Base-by-base conservation (phyloP, 2,797 vertebrate genomes). In the Anolis apletophallus region DNA sequence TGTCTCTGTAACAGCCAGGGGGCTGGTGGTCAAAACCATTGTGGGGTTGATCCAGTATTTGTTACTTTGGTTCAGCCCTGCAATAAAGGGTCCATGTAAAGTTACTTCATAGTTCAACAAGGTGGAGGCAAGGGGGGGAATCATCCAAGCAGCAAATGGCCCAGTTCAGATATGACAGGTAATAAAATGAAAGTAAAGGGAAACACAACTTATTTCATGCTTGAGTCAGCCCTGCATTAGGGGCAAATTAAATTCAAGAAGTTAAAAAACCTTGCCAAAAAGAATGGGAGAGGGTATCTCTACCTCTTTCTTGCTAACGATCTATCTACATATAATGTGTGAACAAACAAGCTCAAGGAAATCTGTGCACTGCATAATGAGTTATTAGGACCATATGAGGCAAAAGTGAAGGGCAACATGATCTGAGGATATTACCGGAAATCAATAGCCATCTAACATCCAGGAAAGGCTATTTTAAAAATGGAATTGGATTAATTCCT, bases 391-490 rank as follows among this genome's bases (percentile, higher is more conserved):
- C 46, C 40, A 19, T 32, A 26, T 54, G 23, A 61, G 52, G 50
- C 1, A 36, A 85, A n/a, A 80, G 13, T 8, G 1, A 50, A 82
- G 36, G 64, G 73, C 73, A 82, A 59, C 21, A 5, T 68, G 59
- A 87, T 68, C 79, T 55, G 59, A 59, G 21, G n/a, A 34, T 81
- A 57, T 81, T 57, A 76, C 29, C 75, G 61, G 72, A 76, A 76
- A 87, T 87, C 85, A 87, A 75, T 76, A 76, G 40, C 34, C 72
- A 40, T 55, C 59, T 86, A 61, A 76, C 55, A 76, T 16, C 23
- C 79, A 75, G 50, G 26, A 57, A 76, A 55, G 64, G 26, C 32
- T 55, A 76, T 81, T 73, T 80, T 16, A 72, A 79, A 57, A 68
- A 79, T 21, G 26, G 40, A 50, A 69, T 57, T 10, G 23, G 36